Evolutionary conservation across 2,797 vertebrate species (phyloP), one percentile per base, ranked within the genome.

Genomic region (Pangasius djambal): DNA sequence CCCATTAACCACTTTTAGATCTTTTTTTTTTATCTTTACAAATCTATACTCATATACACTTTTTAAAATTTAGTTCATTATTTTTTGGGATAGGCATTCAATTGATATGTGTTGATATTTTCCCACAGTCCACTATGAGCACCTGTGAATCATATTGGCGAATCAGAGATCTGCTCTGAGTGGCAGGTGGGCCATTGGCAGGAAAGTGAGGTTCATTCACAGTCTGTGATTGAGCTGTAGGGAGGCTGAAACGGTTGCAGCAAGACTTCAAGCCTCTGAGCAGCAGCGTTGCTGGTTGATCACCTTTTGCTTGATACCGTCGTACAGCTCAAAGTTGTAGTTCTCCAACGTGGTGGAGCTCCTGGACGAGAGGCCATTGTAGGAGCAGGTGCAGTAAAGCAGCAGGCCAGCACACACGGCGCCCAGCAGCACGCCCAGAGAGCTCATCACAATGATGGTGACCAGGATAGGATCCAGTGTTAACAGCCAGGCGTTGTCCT

Each of bases 381-480:
- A 99, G 0, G 97, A 99, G 87, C 98, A 99, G 0, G 98, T 98
- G 94, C 98, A 99, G 95, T 99, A 99, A 77, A 99, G 97, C 28
- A 99, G 97, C 44, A 99, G 95, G 1, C 98, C 98, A 0, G 98
- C 98, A 0, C 98, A 99, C 2, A 99, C 97, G 1, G 98, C 98
- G 0, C 98, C 98, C 0, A 99, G 94, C 88, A 99, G 95, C 81
- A 99, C 97, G 0, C 98, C 98, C 0, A 99, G 95, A 0, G 98
- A 98, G 93, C 98, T 99, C 98, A 99, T 99, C 7, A 98, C 98
- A 15, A 99, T 99, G 94, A 99, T 99, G 95, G 98, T 99, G 91
- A 99, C 98, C 89, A 99, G 97, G 94, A 99, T 99, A 87, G 98
- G 98, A 90, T 99, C 98, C 92, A 99, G 95, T 0, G 97, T 97